Base-by-base conservation (phyloP, 2,797 vertebrate genomes). In the Chaenodraco wilsoni region DNA sequence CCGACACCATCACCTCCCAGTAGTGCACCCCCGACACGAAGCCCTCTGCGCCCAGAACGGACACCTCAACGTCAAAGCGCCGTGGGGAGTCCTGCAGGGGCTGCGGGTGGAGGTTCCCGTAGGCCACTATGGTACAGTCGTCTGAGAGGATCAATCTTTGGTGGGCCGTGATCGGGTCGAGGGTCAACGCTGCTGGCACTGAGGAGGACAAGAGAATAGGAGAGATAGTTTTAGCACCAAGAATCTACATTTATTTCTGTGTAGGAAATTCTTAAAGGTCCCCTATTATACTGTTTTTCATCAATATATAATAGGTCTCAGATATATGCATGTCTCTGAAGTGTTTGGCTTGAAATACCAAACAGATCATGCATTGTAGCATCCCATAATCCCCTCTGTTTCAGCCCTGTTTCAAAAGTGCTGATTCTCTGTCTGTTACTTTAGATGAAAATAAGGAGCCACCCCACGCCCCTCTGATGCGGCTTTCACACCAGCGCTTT, bases 1-100 rank as follows among this genome's bases (percentile, higher is more conserved):
- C 98, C 0, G 96, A 98, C 79, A 99, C 98, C 93, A 98, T 96
- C 89, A 99, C 98, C 86, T 99, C 98, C 98, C 98, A 99, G 93
- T 99, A 99, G 81, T 99, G 98, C 33, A 98, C 96, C 0, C 98
- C 98, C 0, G 94, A 81, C 0, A 89, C 88, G 0, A 99, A 97
- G 67, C 96, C 97, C 90, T 98, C 95, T 0, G 96, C 91, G 0
- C 98, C 98, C 89, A 99, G 90, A 52, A 99, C 98, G 0, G 98
- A 99, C 68, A 99, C 98, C 89, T 99, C 98, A 81, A 99, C 98
- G 0, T 99, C 98, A 0, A 99, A 99, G 83, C 97, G 97, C 51
- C 96, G 96, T 0, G 98, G 97, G 0, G 98, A 99, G 92, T 99
- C 98, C 93, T 99, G 98, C 74, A 99, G 94, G 0, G 98, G 98